Percentiles rank a stretch among this genome's conserved stretches.
phyloP scores from a whole-genome alignment of 2,888 invertebrate species.

The Lepidochrysops patricia region DNA sequence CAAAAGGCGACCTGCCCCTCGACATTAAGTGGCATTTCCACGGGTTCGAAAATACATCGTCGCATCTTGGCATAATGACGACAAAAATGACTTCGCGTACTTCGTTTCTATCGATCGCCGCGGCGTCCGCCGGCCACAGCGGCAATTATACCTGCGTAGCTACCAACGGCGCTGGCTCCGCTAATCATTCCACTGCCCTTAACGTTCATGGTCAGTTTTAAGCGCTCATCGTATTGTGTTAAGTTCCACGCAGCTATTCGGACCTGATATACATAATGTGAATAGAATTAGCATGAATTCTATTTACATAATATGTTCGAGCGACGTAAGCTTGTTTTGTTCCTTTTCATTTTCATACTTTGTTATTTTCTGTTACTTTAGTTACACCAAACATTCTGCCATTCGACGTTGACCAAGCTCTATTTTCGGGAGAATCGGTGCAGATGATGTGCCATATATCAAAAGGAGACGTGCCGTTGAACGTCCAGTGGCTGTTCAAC shows the following conservation, averaged over 20 bases:
- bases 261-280: slow-evolving; percentile 38
- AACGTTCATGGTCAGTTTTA: slow-evolving; percentile 72
- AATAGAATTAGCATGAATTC: slow-evolving; percentile 59
- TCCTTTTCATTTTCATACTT: slow-evolving; percentile 27
- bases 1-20: slow-evolving; percentile 84
- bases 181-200: slow-evolving; percentile 78
- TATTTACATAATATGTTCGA: slow-evolving; percentile 35
- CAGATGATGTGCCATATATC: slow-evolving; percentile 77
- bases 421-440: slow-evolving; percentile 77
- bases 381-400: slow-evolving; percentile 77
- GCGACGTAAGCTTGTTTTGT: slow-evolving; percentile 43
- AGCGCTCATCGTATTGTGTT: slow-evolving; percentile 27
- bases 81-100: slow-evolving; percentile 78
- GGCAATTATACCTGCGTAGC: slow-evolving; percentile 86
- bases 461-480: slow-evolving; percentile 79
- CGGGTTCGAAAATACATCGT: slow-evolving; percentile 73
- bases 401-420: slow-evolving; percentile 77
- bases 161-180: slow-evolving; percentile 80
- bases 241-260: slow-evolving; percentile 35
- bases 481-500: slow-evolving; percentile 76
- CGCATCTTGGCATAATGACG: slow-evolving; percentile 76
- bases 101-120: slow-evolving; percentile 82
- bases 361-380: slow-evolving; percentile 34
- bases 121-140: slow-evolving; percentile 79
- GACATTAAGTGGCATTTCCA: slow-evolving; percentile 84